Conservation (phyloP, 2,888 invertebrate species). For the Tenthredo livida region DNA sequence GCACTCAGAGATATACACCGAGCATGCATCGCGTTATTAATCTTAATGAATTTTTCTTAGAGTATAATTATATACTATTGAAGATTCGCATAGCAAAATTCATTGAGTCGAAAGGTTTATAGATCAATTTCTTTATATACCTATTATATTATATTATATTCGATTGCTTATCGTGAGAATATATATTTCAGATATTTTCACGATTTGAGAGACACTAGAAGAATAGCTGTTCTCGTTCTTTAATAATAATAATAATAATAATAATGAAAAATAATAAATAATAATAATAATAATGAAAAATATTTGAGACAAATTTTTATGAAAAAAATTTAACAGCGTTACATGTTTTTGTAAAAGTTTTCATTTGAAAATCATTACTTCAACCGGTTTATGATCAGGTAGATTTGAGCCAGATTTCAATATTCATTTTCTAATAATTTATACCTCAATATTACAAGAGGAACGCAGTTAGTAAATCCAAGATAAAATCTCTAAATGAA, state of each 20-base stretch:
- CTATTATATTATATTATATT: slow-evolving; percentile 1
- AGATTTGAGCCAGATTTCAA: slow-evolving; percentile 2
- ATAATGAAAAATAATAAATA: no score
- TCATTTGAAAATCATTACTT: not conserved
- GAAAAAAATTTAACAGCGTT: slow-evolving; percentile 13
- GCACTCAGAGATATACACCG: slow-evolving; percentile 19
- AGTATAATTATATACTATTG: not conserved
- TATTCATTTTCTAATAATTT: not conserved
- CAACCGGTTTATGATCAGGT: not conserved
- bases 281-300: not conserved
- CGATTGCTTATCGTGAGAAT: slow-evolving; percentile 1
- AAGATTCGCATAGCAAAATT: not conserved
- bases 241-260: not conserved
- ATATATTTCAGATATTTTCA: not conserved
- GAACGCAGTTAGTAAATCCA: not conserved
- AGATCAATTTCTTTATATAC: slow-evolving; percentile 13
- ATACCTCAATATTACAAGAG: not conserved
- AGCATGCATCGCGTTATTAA: not conserved
- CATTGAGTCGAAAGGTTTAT: not conserved
- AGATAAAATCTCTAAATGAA: not conserved
- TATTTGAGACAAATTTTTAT: not conserved
- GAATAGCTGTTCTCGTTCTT: slow-evolving; percentile 28
- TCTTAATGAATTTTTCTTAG: slow-evolving; percentile 1
- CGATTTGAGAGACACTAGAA: not conserved
- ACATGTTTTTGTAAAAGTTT: slow-evolving; percentile 4